Evolutionary conservation across 1,140 invertebrate species (phyloP), one percentile per base, ranked within the genome.

Genomic region (Dendroctonus valens): DNA sequence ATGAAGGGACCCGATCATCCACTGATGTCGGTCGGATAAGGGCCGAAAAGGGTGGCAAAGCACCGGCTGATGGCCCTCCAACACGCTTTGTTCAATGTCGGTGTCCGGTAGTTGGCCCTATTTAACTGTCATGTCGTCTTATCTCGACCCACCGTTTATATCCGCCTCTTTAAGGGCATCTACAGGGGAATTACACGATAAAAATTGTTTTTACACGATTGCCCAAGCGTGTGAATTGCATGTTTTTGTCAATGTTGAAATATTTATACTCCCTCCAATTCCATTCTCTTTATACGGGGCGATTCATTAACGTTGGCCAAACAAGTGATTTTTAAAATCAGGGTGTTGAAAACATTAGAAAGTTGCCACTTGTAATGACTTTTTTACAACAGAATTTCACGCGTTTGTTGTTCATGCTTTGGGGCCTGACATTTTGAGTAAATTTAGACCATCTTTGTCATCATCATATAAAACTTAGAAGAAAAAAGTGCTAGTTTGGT

Each of bases 171-270:
- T 9, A 46, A 46, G 42, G 42, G 42, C 42, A 12, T 46, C 42
- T 46, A 46, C 42, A 46, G 42, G 42, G 26, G 42, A 46, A 46
- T 46, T 46, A 46, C 42, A 46, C 42, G 42, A 46, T 46, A 46
- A 46, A 46, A 46, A 26, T 26, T 26, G 26, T 26, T 26, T 26
- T 26, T 26, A 26, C 26, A 26, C 26, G 26, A 26, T 26, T 26
- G 26, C 26, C 26, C 26, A 26, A 26, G 26, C 26, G 26, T 26
- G 26, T 26, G 26, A 26, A 26, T 26, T 26, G 26, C 26, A 26
- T 26, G 26, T 26, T 26, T 26, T 26, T 26, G 26, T 26, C 26
- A 26, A 26, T 26, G 26, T 26, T 26, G 26, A 26, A 26, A 26
- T 26, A 26, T 26, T 26, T 3, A 26, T 26, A 1, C 26, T 26